These are phyloP conservation scores for Drosophila cognata DNA, from an alignment of 2,888 invertebrate genomes.

Conservation along the genomic window DNA sequence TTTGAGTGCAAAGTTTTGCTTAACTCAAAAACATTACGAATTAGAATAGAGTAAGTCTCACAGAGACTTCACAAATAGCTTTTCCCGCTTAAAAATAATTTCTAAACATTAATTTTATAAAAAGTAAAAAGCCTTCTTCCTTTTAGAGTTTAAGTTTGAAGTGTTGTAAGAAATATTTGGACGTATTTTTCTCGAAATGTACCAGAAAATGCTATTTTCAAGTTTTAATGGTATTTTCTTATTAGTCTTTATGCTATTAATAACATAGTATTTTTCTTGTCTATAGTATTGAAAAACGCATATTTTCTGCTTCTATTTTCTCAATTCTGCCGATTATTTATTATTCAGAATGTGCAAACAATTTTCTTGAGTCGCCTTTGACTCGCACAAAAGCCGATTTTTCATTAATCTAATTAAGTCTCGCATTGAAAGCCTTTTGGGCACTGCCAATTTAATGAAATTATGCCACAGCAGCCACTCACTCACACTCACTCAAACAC, in stretches of 20 bases:
- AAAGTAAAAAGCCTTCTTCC: background rate
- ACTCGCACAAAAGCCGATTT: slow-evolving; percentile 52
- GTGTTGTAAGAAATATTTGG: background rate
- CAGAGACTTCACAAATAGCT: background rate
- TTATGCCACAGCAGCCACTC: slow-evolving; percentile 55
- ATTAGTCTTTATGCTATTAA: background rate
- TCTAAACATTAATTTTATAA: background rate
- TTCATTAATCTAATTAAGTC: slow-evolving; percentile 67
- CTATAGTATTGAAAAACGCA: background rate
- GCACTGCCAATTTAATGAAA: slow-evolving; percentile 56
- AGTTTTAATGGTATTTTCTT: background rate
- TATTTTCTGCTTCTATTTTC: background rate
- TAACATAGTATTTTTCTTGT: background rate
- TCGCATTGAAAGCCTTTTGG: slow-evolving; percentile 50
- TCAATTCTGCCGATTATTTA: background rate
- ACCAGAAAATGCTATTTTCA: background rate
- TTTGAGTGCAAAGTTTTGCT: background rate
- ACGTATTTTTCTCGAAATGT: background rate
- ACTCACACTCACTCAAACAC: slow-evolving; percentile 27
- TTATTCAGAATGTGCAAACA: background rate
- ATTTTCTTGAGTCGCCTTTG: slow-evolving; percentile 35
- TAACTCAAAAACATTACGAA: background rate
- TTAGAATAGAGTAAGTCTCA: background rate
- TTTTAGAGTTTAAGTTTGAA: background rate
- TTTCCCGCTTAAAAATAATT: background rate